A percentile compares a stretch with the other conserved stretches of the same genome.
These are phyloP conservation scores for Panzeria rudis DNA, from an alignment of 2,888 invertebrate species.

Conservation along the genomic window DNA sequence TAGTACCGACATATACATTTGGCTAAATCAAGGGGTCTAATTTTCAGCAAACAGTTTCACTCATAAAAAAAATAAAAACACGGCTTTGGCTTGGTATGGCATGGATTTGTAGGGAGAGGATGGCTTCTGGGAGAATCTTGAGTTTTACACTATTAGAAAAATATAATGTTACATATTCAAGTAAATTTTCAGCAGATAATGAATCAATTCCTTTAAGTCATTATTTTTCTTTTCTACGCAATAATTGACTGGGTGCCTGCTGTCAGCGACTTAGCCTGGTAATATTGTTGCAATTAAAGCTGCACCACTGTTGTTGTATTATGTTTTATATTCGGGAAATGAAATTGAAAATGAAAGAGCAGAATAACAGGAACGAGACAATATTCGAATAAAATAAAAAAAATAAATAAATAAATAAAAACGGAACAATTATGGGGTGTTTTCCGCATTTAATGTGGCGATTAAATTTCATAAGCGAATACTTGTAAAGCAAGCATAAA, in stretches of 20 bases:
- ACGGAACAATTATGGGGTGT: conserved; percentile 67
- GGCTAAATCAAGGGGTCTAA: no score
- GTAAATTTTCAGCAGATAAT: neutral
- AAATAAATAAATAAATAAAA: conserved; percentile 21
- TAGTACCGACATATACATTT: no score
- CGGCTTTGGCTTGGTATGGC: no score
- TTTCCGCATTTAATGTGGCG: conserved; percentile 69
- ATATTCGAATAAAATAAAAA: conserved; percentile 44
- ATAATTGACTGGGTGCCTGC: conserved; percentile 50
- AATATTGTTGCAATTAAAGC: conserved; percentile 24
- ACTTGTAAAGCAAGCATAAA: conserved; percentile 6
- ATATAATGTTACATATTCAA: neutral
- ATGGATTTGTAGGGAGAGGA: no score
- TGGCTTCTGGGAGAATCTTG: no score
- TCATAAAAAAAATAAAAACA: no score
- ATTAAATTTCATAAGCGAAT: conserved; percentile 52
- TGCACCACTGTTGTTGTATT: conserved; percentile 21
- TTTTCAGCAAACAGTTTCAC: no score
- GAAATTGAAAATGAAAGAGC: conserved; percentile 51
- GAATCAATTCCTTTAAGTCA: conserved; percentile 39
- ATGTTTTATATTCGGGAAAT: conserved; percentile 66
- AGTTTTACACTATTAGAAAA: no score
- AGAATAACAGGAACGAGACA: conserved; percentile 32
- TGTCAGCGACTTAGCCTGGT: conserved; percentile 39
- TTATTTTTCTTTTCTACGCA: conserved; percentile 24